Evolutionary conservation across 1,140 invertebrate genomes (phyloP), one percentile per base, ranked within the genome.

Genomic region (Diplogasteroides magnus): DNA sequence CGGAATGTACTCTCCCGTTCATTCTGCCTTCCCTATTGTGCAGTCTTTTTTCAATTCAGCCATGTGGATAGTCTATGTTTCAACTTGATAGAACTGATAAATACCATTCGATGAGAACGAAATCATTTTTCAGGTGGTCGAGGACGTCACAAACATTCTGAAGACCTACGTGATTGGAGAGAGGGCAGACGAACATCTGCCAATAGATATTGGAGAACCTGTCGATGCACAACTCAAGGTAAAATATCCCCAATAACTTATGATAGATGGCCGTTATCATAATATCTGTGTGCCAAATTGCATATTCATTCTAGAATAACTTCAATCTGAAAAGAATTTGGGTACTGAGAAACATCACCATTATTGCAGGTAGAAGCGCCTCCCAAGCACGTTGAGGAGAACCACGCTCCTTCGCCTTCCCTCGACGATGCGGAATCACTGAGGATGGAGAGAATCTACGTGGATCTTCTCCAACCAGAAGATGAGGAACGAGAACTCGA

Each of bases 131-230:
- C 32, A 66, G 57, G 64, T 66, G 19, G 60, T 74, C 2, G 73
- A 74, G 61, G 70, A 74, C 31, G 73, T 74, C 1, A 74, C 73
- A 0, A 74, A 74, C 31, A 67, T 74, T 55, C 55, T 74, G 62
- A 74, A 74, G 31, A 74, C 73, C 1, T 74, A 74, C 61, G 70
- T 74, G 0, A 72, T 74, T 26, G 73, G 73, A 58, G 65, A 74
- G 59, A 56, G 72, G 15, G 73, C 69, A 55, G 73, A 74, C 27
- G 67, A 67, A 59, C 59, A 37, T 1, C 71, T 70, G 14, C 28
- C 58, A 2, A 55, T 66, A 31, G 69, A 73, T 31, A 60, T n/a
- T n/a, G n/a, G n/a, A n/a, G n/a, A n/a, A n/a, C n/a, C n/a, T n/a
- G 25, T 64, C 13, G 15, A 64, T 25, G 15, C n/a, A 6, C 6